Conservation (phyloP, 2,797 vertebrate genomes). For the Heliangelus exortis region DNA sequence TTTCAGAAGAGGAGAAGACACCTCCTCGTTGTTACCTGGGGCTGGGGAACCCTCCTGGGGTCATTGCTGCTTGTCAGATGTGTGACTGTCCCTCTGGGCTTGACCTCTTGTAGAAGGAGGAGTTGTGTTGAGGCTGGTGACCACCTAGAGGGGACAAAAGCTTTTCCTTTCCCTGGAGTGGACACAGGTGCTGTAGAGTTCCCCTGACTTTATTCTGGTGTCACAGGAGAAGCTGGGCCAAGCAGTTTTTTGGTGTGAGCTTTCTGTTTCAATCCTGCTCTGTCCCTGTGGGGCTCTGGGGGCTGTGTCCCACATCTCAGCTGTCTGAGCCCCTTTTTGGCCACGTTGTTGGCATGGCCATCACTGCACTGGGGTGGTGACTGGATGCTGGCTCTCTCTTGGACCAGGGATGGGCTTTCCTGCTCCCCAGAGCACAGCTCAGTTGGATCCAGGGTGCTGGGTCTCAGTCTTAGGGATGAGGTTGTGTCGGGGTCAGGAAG, state of each 20-base stretch:
- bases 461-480: not conserved
- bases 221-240: not conserved
- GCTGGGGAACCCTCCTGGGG: not conserved
- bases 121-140: not conserved
- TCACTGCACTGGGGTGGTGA: not conserved
- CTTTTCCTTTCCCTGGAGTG: not conserved
- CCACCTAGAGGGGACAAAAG: not conserved
- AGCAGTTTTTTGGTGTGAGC: not conserved
- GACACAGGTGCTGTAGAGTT: not conserved
- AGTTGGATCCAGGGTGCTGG: not conserved
- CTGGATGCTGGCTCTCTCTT: not conserved
- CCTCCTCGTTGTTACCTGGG: not conserved
- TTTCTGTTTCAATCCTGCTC: not conserved
- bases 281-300: not conserved
- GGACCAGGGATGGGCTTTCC: not conserved
- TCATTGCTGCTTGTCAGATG: not conserved
- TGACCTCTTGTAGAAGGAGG: not conserved
- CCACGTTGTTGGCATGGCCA: rapidly evolving
- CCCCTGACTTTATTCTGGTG: not conserved
- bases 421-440: not conserved
- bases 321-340: not conserved
- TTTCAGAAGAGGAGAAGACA: not conserved
- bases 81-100: not conserved
- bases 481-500: not conserved
- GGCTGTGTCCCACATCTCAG: not conserved